Conservation (phyloP, 2,113 vertebrate genomes). For the Vulpes ferrilata region DNA sequence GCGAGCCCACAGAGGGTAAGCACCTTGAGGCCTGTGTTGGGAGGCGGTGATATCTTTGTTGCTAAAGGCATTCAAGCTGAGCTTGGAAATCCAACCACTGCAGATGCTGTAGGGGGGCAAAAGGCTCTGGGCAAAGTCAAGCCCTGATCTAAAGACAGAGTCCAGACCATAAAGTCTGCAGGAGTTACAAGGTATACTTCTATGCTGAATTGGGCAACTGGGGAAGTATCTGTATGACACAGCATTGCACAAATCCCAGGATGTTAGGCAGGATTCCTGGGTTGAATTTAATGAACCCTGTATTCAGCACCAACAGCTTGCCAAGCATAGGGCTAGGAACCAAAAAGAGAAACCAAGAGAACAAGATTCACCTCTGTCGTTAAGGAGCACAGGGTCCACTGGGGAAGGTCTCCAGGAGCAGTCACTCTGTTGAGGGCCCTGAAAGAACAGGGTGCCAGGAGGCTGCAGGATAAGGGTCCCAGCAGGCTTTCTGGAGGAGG, state of each 20-base stretch:
- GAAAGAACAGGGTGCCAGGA: background rate
- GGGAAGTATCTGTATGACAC: background rate
- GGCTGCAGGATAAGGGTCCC: background rate
- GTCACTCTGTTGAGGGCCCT: background rate
- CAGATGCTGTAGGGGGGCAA: background rate
- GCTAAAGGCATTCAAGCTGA: background rate
- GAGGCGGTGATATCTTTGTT: background rate
- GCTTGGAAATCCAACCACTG: background rate
- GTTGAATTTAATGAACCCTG: background rate
- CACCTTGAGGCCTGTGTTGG: background rate
- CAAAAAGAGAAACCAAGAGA: background rate
- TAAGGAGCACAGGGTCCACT: background rate
- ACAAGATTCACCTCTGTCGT: background rate
- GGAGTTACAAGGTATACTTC: background rate
- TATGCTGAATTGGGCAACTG: background rate
- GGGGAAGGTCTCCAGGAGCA: background rate
- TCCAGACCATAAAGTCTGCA: background rate
- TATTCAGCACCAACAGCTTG: background rate
- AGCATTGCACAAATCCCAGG: background rate
- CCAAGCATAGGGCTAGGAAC: background rate
- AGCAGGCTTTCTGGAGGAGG: background rate
- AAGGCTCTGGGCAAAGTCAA: background rate
- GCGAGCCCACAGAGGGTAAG: constrained; percentile 93
- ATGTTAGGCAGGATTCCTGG: background rate
- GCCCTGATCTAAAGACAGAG: background rate